Evolutionary conservation across 2,113 vertebrate genomes (phyloP).

Genomic region (Panthera leo): DNA sequence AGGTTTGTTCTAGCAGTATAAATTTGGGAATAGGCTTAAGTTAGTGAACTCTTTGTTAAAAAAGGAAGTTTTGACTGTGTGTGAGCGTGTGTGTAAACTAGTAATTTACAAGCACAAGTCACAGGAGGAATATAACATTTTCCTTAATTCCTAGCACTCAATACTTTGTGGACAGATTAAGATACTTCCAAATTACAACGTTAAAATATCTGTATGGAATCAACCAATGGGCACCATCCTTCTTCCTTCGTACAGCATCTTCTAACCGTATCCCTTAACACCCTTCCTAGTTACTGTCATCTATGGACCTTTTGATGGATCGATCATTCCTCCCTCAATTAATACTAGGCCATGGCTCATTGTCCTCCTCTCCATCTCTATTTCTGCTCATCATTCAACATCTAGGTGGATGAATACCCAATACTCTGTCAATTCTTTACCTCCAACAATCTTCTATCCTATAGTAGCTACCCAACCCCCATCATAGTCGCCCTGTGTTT

Average conservation of each 20-base stretch:
- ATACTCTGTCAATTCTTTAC: background rate
- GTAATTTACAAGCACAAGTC: conserved; percentile 22
- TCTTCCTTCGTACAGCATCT: background rate
- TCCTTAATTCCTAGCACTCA: background rate
- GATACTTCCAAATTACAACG: background rate
- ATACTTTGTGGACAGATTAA: background rate
- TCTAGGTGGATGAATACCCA: background rate
- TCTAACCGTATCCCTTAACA: background rate
- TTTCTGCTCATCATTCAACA: background rate
- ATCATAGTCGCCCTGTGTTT: background rate
- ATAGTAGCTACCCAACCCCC: background rate
- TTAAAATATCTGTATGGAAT: background rate
- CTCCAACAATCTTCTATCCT: background rate
- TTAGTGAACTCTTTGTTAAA: background rate
- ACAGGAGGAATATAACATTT: background rate
- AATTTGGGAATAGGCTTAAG: background rate
- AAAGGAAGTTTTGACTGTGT: background rate
- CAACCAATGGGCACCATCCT: background rate
- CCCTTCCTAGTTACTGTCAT: background rate
- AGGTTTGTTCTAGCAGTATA: background rate
- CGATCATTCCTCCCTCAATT: background rate
- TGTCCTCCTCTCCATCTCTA: background rate
- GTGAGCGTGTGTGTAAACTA: background rate
- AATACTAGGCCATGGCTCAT: background rate
- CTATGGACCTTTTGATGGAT: background rate